Evolutionary conservation across 2,797 vertebrate genomes (phyloP), one percentile per base, ranked within the genome.

Genomic region (Enteromius thamalakanensis): DNA sequence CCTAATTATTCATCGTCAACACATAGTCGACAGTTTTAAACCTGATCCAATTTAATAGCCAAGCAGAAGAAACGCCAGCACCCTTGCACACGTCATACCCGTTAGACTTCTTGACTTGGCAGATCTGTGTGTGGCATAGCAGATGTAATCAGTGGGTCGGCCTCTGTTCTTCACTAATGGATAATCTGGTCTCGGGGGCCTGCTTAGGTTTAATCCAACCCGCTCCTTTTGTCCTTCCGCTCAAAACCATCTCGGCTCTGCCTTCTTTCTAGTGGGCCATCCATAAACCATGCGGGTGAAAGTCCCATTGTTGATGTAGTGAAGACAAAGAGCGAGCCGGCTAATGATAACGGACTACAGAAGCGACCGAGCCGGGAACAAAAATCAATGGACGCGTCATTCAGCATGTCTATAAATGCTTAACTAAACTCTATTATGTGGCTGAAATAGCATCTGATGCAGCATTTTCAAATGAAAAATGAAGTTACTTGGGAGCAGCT

Each of bases 341-440:
- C 72, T 76, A 67, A 82, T 82, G 47, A 62, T 82, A 82, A 42
- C 75, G 67, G 79, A 82, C 55, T 67, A 65, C 62, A 37, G 74
- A 26, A 29, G 64, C 45, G 37, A 84, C 83, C 74, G 65, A 55
- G 55, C 65, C 58, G 1, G 40, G 55, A 78, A 37, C 45, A 37
- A 76, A 76, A 79, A 87, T 87, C 80, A 42, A 86, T 80, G 37
- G 29, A 34, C 40, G 7, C 32, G 14, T 49, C 58, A n/a, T 86
- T 72, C 15, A 68, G 60, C 53, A 19, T 77, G 60, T 65, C 60
- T 74, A 74, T 80, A 83, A 84, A 80, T 77, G 62, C 70, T 82
- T 23, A 72, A 68, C 58, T 45, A 37, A 81, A 79, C 70, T 55
- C 21, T 70, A 19, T 85, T 88, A 75, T 75, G 37, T 75, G 62